Evolutionary conservation across 2,888 invertebrate genomes (phyloP), one percentile per base, ranked within the genome.

Genomic region (Trissolcus japonicus): DNA sequence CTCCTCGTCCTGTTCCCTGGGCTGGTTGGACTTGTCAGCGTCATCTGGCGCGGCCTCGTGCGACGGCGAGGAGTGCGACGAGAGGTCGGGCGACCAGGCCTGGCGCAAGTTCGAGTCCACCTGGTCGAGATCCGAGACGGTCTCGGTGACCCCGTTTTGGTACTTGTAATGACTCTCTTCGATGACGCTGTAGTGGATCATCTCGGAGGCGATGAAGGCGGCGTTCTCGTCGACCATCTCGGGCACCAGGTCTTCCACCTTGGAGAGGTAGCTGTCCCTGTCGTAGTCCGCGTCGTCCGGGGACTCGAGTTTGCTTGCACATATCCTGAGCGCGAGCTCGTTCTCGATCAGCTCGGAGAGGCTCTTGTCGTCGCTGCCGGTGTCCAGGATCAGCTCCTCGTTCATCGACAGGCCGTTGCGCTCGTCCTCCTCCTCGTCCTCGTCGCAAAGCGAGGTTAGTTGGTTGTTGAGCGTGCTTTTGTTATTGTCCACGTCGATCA

Each of bases 261-360:
- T 63, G 4, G 57, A 21, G 0, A 19, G 40, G 35, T 35, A 66
- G 14, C 14, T 16, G 61, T 60, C 55, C 11, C n/a, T n/a, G n/a
- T 60, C 16, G 2, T 43, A 14, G 14, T 69, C 6, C 40, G 48
- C 69, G 13, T 46, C 17, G 11, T 72, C 76, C 1, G 62, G 72
- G 11, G 79, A 71, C 9, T 81, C 81, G 2, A 82, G 77, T 61
- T 80, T 81, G 41, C 68, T 84, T 2, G 87, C 83, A 50, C 86
- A 86, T 76, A 88, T 89, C 73, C 88, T 82, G 14, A 89, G 67
- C 0, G 87, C 89, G 21, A 89, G 78, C 65, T 89, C 89, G 75
- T 85, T 88, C 68, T 89, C 88, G 68, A 89, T 89, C 48, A 89
- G 75, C 61, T 89, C 88, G 72, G 88, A 88, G 0, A 89, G 83